Conservation (phyloP, 2,888 invertebrate species). For the Leptopilina syphax region DNA sequence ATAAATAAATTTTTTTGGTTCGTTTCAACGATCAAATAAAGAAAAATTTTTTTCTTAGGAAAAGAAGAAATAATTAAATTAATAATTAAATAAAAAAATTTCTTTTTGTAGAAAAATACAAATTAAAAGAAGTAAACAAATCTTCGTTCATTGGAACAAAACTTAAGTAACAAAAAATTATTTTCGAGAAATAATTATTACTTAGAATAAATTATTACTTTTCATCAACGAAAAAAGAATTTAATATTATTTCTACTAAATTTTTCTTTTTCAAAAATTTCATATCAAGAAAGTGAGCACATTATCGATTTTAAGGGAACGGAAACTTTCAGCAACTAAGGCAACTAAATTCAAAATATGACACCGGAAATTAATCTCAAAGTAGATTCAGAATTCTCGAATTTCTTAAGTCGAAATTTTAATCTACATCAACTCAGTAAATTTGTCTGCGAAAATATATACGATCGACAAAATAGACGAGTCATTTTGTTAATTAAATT, state of each 20-base stretch:
- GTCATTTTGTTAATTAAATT: not conserved
- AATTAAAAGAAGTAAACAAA: no score
- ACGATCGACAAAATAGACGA: not conserved
- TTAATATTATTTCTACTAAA: not conserved
- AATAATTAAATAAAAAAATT: no score
- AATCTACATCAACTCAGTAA: not conserved
- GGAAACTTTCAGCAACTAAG: slow-evolving; percentile 24
- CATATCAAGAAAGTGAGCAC: not conserved
- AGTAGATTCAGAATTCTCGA: slow-evolving; percentile 26
- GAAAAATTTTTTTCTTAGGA: no score
- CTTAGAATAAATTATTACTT: no score
- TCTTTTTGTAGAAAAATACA: no score
- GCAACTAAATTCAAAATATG: slow-evolving; percentile 34
- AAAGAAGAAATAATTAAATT: no score
- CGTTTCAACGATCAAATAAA: no score
- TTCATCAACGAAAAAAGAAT: no score
- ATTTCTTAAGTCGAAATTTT: slow-evolving; percentile 15
- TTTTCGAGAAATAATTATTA: no score
- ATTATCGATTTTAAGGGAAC: slow-evolving; percentile 15
- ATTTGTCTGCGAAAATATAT: not conserved
- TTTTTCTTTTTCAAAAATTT: not conserved
- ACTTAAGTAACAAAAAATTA: no score
- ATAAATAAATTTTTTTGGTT: no score
- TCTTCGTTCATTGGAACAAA: no score
- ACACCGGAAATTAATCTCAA: slow-evolving; percentile 35